A percentile compares a stretch with the other conserved stretches of the same genome.
Evolutionary conservation across 2,888 invertebrate genomes (phyloP).

Genomic region (Colletes collaris): DNA sequence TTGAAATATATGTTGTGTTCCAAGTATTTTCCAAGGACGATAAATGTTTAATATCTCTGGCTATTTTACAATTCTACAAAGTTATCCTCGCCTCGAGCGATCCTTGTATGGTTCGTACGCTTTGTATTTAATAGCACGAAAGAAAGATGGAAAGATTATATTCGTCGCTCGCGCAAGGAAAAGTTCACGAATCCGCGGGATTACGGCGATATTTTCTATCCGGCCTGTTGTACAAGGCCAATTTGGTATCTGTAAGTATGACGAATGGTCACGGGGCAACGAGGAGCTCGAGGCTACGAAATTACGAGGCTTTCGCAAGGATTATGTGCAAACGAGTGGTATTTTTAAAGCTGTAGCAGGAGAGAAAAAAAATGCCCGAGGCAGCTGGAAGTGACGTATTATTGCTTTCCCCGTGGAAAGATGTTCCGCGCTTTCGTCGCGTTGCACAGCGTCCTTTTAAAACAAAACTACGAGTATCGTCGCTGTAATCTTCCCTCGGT

Average conservation of each 20-base stretch:
- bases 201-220: constrained; percentile 57
- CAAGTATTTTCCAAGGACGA: too few relatives aligned
- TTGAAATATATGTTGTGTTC: too few relatives aligned
- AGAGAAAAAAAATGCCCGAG: constrained; percentile 21
- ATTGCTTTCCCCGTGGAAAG: constrained; percentile 2
- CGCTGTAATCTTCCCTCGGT: too few relatives aligned
- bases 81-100: too few relatives aligned
- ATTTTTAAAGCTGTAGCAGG: constrained; percentile 57
- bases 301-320: constrained; percentile 63
- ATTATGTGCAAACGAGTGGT: constrained; percentile 65
- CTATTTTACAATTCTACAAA: too few relatives aligned
- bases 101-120: too few relatives aligned
- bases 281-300: constrained; percentile 52
- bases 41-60: too few relatives aligned
- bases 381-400: constrained; percentile 45
- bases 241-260: constrained; percentile 71
- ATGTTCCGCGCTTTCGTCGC: constrained; percentile 14
- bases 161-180: constrained; percentile 2
- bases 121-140: too few relatives aligned
- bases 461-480: not conserved
- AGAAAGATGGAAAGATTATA: too few relatives aligned
- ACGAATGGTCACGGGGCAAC: constrained; percentile 60
- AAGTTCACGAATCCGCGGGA: constrained; percentile 42
- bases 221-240: constrained; percentile 53
- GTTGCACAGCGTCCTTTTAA: not conserved